Percentiles rank a stretch among this genome's conserved stretches.
phyloP scores from a whole-genome alignment of 2,888 invertebrate genomes.

The Nebria brevicollis region DNA sequence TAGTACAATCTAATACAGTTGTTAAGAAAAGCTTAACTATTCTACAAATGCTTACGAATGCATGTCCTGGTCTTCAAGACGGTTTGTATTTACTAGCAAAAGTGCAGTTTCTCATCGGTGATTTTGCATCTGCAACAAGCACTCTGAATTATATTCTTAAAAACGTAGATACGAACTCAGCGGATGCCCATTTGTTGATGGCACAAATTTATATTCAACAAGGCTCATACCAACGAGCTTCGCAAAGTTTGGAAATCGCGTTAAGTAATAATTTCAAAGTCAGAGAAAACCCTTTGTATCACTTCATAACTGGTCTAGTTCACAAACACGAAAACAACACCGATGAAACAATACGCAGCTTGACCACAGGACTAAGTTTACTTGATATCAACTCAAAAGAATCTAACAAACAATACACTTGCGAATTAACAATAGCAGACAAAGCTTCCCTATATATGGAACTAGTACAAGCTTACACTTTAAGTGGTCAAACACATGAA shows the following conservation, averaged over 20 bases:
- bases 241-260: conserved; percentile 88
- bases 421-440: conserved; percentile 74
- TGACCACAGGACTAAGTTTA: conserved; percentile 78
- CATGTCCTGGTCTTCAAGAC: conserved; percentile 82
- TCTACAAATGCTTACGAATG: conserved; percentile 77
- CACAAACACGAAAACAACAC: conserved; percentile 78
- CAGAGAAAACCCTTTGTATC: conserved; percentile 89
- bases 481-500: conserved; percentile 77
- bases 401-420: conserved; percentile 52
- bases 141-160: conserved; percentile 79
- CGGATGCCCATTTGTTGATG: conserved; percentile 85
- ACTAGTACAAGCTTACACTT: conserved; percentile 80
- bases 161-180: conserved; percentile 79
- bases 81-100: conserved; percentile 79
- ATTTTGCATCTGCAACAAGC: conserved; percentile 75
- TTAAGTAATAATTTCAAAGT: conserved; percentile 93
- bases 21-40: conserved; percentile 72
- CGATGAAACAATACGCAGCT: conserved; percentile 78
- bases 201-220: conserved; percentile 85
- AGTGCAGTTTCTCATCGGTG: conserved; percentile 83
- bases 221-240: conserved; percentile 77
- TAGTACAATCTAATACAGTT: conserved; percentile 57
- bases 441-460: conserved; percentile 89
- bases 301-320: conserved; percentile 85
- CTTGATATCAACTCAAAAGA: conserved; percentile 65